Conservation (phyloP, 1,140 invertebrate genomes). For the Mya arenaria region DNA sequence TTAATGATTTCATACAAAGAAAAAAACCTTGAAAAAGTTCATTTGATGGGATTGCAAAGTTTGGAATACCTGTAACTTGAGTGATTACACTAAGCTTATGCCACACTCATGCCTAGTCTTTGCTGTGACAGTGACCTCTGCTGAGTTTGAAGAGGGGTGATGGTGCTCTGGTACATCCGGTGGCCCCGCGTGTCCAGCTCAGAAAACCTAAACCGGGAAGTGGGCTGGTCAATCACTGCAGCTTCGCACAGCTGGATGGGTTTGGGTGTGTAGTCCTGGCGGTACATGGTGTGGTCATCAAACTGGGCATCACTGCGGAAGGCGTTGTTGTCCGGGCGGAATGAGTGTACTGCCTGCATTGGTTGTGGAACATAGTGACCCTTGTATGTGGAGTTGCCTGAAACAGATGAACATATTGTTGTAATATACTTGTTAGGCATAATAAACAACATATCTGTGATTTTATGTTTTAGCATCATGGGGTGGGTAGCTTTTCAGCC, state of each 20-base stretch:
- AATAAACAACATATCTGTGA: too few relatives aligned
- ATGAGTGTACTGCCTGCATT: not conserved
- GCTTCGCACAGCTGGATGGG: slow-evolving; percentile 30
- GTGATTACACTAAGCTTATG: too few relatives aligned
- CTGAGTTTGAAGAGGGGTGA: slow-evolving; percentile 19
- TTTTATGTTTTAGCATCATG: too few relatives aligned
- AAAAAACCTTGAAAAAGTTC: too few relatives aligned
- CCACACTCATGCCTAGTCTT: slow-evolving; percentile 42
- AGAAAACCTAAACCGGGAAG: slow-evolving; percentile 24
- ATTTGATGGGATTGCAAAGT: too few relatives aligned
- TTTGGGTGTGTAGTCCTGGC: slow-evolving; percentile 45
- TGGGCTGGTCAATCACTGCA: slow-evolving; percentile 21
- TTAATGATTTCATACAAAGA: too few relatives aligned
- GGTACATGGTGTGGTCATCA: slow-evolving; percentile 44
- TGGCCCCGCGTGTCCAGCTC: slow-evolving; percentile 28
- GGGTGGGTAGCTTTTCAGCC: too few relatives aligned
- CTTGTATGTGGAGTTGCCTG: slow-evolving; percentile 46
- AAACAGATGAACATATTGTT: too few relatives aligned
- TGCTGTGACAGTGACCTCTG: slow-evolving; percentile 43
- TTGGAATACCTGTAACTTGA: too few relatives aligned
- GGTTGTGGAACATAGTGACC: slow-evolving; percentile 45
- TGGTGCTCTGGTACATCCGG: slow-evolving; percentile 34
- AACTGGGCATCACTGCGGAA: slow-evolving; percentile 38
- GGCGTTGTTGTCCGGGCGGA: slow-evolving; percentile 36
- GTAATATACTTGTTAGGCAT: too few relatives aligned